Evolutionary conservation across 1,140 invertebrate species (phyloP), one percentile per base, ranked within the genome.

Genomic region (Acyrthosiphon pisum): DNA sequence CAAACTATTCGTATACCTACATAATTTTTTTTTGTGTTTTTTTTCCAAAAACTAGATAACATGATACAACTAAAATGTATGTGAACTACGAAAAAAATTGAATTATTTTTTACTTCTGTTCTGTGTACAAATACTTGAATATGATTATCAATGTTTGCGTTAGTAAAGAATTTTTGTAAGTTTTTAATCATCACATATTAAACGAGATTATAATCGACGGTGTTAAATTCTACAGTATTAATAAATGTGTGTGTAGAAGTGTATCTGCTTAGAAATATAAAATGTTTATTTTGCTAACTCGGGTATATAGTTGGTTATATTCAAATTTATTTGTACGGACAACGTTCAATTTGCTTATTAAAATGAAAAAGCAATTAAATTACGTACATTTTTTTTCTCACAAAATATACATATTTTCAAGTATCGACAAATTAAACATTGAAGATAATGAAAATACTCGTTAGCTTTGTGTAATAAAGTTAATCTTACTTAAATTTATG

Each of bases 371-470:
- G 14, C 18, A 76, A 76, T 76, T 76, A n/a, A 76, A 76, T 76
- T 76, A n/a, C 8, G 14, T 20, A n/a, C n/a, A 30, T 76, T 76
- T 53, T 68, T 68, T n/a, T 76, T 76, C 14, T 76, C 14, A 6
- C 30, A 76, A 76, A 76, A 76, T 76, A 76, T n/a, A 76, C n/a
- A 76, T n/a, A n/a, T 76, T 76, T 76, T 76, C n/a, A 6, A 76
- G 14, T 76, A 76, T n/a, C 4, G n/a, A 76, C 14, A 76, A n/a
- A 76, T 76, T 76, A 44, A 26, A 46, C n/a, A 86, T 46, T 46
- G 23, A 86, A 89, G 20, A 53, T 53, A 53, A 56, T 89, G 35
- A 89, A 89, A 37, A 56, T 56, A 89, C 88, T 53, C 87, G 37
- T 89, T 89, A 53, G 48, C 46, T 89, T 35, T 89, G 20, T 22